These are phyloP conservation scores for Menidia beryllina DNA, from an alignment of 2,113 vertebrate species.

Conservation along the genomic window DNA sequence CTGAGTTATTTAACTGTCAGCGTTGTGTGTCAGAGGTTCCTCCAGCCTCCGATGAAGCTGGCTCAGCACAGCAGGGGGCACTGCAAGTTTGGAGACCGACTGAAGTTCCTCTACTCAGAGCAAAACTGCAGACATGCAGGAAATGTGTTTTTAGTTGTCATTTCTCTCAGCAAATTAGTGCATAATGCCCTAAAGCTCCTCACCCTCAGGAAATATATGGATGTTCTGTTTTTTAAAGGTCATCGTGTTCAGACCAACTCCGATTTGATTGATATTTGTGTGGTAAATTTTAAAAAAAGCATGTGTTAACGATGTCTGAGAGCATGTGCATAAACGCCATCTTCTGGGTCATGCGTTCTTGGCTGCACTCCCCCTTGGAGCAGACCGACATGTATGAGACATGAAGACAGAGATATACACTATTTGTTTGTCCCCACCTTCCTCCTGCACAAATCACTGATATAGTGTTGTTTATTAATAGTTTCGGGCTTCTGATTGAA, in stretches of 20 bases:
- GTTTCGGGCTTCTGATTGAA: constrained; percentile 9
- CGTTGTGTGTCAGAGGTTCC: not conserved
- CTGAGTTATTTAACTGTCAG: constrained; percentile 11
- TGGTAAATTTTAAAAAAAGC: not conserved
- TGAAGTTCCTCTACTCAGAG: constrained; percentile 1
- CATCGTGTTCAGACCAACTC: not conserved
- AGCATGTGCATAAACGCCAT: constrained; percentile 2
- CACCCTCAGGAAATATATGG: constrained; percentile 45
- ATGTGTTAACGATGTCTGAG: constrained; percentile 20
- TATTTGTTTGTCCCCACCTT: constrained; percentile 14
- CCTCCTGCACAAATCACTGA: constrained; percentile 33
- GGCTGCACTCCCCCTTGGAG: constrained; percentile 23
- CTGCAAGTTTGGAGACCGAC: constrained; percentile 62
- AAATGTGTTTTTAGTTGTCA: not conserved
- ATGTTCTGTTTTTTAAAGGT: constrained; percentile 12
- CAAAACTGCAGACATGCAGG: constrained; percentile 5
- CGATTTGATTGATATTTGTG: not conserved
- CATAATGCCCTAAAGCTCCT: constrained; percentile 20
- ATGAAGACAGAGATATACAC: not conserved
- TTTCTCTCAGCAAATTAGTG: constrained; percentile 6
- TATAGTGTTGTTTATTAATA: constrained; percentile 6
- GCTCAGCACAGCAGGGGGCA: constrained; percentile 72
- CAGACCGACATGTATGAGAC: not conserved
- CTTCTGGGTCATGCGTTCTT: constrained; percentile 3
- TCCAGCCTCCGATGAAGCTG: constrained; percentile 20